Base-by-base conservation (phyloP, 2,113 vertebrate genomes). In the Apistogramma diplotaenia region DNA sequence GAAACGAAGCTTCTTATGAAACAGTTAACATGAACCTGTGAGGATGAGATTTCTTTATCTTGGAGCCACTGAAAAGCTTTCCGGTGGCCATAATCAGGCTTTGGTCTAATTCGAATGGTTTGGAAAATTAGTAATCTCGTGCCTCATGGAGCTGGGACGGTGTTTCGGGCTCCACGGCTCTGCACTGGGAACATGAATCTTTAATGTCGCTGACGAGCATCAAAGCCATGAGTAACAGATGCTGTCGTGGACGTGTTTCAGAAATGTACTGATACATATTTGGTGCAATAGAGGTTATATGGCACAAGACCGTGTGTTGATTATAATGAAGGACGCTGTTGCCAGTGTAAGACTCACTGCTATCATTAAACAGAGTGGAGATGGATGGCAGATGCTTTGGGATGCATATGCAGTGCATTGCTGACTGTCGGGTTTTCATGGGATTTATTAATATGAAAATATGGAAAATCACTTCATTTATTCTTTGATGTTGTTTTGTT, bases 141-240 rank as follows among this genome's bases (percentile, higher is more conserved):
- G 62, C 65, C 51, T 18, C 6, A 1, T 18, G 15, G 5, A 18
- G 12, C 15, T 19, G 46, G 16, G 18, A 46, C 4, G 43, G 15
- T 19, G 46, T 18, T 18, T 18, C 3, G 46, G 15, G 5, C 46
- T 67, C 23, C 40, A 70, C 3, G 7, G 49, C 49, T 51, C 49
- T 51, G 62, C 25, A 49, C 62, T 1, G 9, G 21, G 15, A 46
- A 0, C 40, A 46, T 67, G 62, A 46, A 8, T 67, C 37, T 0
- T 18, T 46, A 46, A 40, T 19, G 8, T 67, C 46, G 40, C 27
- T 61, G 19, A 37, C 33, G 23, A 61, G 2, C 12, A 8, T 65
- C 65, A n/a, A 8, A 49, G 46, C 46, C 40, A 29, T 19, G 13
- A 70, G 25, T 70, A 49, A 49, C 62, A 70, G 0, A 19, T 0